Evolutionary conservation across 2,113 vertebrate species (phyloP).

Genomic region (Beaufortia kweichowensis): DNA sequence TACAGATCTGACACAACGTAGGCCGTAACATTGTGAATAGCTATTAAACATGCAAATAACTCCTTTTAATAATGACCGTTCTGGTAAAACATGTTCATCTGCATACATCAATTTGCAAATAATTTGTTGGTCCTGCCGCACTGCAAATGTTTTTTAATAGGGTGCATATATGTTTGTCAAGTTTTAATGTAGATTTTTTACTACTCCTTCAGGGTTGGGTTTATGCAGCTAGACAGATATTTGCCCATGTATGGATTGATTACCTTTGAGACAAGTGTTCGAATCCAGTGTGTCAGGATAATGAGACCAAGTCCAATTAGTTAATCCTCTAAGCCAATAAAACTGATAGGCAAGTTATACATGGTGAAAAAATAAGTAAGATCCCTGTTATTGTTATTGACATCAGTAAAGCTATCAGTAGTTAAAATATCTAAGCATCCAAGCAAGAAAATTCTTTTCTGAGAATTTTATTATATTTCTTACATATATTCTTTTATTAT

Average conservation of each 20-base stretch:
- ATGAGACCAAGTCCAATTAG: constrained; percentile 53
- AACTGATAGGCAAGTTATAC: constrained; percentile 23
- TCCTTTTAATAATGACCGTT: not conserved
- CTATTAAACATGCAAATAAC: constrained; percentile 32
- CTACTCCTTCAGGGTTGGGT: not conserved
- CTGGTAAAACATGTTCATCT: constrained; percentile 19
- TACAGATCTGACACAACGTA: constrained; percentile 7
- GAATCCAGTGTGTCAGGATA: constrained; percentile 44
- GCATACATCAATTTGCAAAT: not conserved
- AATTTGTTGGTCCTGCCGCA: not conserved
- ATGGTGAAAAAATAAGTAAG: constrained; percentile 18
- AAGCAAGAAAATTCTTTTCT: too few relatives aligned
- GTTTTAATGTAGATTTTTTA: constrained; percentile 1
- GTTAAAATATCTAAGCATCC: too few relatives aligned
- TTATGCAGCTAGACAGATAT: constrained; percentile 19
- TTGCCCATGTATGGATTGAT: constrained; percentile 50
- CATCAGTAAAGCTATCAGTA: not conserved
- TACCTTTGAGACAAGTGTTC: constrained; percentile 40
- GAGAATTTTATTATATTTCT: too few relatives aligned
- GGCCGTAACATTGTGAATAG: not conserved
- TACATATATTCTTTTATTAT: too few relatives aligned
- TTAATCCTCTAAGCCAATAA: constrained; percentile 38
- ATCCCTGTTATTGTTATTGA: constrained; percentile 14
- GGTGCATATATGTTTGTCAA: not conserved
- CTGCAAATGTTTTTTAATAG: not conserved